These are phyloP conservation scores for Hydractinia echinata DNA, from an alignment of 30 jellyfish, hydroid and myxozoan species.

Conservation along the genomic window DNA sequence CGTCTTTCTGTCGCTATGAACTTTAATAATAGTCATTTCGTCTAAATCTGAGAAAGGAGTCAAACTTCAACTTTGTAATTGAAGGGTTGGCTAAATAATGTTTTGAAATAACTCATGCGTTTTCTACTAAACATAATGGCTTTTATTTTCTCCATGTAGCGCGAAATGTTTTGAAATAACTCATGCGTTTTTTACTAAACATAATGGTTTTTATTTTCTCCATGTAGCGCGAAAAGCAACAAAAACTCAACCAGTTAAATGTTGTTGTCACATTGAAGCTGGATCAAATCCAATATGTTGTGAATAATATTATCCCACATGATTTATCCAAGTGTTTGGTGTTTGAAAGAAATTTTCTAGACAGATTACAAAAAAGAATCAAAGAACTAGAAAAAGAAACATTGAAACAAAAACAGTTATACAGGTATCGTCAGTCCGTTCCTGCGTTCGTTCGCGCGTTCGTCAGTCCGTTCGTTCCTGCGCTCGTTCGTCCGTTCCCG, in stretches of 20 bases:
- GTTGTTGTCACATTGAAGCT: slow-evolving; percentile 78
- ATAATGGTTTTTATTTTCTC: not conserved
- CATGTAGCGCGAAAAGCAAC: slow-evolving; percentile 91
- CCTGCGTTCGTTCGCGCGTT: not conserved
- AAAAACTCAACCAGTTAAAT: slow-evolving; percentile 82
- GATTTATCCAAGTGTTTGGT: slow-evolving; percentile 75
- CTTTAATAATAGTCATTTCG: too few relatives aligned
- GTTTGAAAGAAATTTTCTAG: slow-evolving; percentile 53
- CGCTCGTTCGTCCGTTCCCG: not conserved
- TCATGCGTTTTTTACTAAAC: too few relatives aligned
- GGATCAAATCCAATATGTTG: slow-evolving; percentile 79
- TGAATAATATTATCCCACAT: slow-evolving; percentile 67
- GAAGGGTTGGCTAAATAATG: too few relatives aligned
- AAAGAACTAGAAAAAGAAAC: slow-evolving; percentile 84
- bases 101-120: too few relatives aligned
- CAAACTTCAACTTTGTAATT: too few relatives aligned
- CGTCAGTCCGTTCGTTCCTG: not conserved
- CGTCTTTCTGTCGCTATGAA: too few relatives aligned
- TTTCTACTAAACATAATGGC: too few relatives aligned
- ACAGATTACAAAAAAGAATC: slow-evolving; percentile 65
- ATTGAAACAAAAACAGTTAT: slow-evolving; percentile 60
- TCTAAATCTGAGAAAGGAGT: too few relatives aligned
- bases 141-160: slow-evolving; percentile 54
- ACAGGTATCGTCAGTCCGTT: slow-evolving; percentile 37
- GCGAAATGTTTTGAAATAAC: slow-evolving; percentile 36